Conservation (phyloP, 2,113 vertebrate genomes). For the Eurypyga helias region DNA sequence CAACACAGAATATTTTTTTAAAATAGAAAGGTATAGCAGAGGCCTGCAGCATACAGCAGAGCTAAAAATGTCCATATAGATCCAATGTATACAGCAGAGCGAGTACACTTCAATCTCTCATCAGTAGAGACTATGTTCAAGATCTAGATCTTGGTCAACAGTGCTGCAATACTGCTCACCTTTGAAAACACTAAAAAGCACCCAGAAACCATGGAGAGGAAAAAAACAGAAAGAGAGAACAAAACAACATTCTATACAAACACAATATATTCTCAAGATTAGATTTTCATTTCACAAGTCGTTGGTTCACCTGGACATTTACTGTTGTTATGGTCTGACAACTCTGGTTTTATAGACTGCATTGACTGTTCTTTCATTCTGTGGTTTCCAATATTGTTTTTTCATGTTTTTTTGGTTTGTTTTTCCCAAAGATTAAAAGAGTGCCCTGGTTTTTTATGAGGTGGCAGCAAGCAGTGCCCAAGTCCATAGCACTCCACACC, state of each 20-base stretch:
- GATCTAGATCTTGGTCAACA: neutral
- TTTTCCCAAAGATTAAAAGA: neutral
- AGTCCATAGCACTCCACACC: neutral
- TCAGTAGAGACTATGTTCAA: neutral
- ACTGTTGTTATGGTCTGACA: neutral
- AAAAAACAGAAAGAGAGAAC: neutral
- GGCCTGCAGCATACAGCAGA: neutral
- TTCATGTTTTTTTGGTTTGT: neutral
- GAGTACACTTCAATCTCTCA: neutral
- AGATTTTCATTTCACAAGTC: neutral
- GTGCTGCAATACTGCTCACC: neutral
- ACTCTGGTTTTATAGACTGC: neutral
- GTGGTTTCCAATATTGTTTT: neutral
- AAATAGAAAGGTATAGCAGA: neutral
- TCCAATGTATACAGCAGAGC: neutral
- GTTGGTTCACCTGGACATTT: neutral
- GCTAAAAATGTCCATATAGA: neutral
- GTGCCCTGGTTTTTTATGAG: neutral
- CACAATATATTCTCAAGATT: neutral
- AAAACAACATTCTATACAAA: neutral
- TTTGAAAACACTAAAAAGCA: neutral
- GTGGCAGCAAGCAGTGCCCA: neutral
- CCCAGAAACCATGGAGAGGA: neutral
- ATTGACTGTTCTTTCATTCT: neutral
- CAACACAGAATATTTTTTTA: neutral